Percentiles rank a stretch among this genome's conserved stretches.
These are phyloP conservation scores for Gonocerus acuteangulatus DNA, from an alignment of 2,888 invertebrate genomes.

Conservation along the genomic window DNA sequence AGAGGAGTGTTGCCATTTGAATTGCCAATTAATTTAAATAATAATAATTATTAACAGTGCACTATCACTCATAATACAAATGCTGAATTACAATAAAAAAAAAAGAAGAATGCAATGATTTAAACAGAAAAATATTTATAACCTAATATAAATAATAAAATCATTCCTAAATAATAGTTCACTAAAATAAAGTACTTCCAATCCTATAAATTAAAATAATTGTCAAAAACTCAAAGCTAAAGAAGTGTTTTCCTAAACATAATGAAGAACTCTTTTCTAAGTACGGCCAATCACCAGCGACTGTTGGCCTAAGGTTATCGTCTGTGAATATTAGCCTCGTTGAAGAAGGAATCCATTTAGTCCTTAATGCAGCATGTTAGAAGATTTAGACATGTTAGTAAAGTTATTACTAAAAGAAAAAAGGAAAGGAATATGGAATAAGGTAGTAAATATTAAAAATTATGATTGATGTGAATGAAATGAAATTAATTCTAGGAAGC, in stretches of 20 bases:
- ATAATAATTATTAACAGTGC: neutral
- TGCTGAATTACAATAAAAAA: neutral
- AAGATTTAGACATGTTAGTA: neutral
- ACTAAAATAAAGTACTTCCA: neutral
- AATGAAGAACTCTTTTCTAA: conserved; percentile 1
- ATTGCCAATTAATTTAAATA: neutral
- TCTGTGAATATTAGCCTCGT: neutral
- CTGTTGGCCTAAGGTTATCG: conserved; percentile 6
- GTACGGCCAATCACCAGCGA: neutral
- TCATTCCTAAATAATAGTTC: neutral
- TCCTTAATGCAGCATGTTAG: conserved; percentile 5
- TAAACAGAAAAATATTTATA: neutral
- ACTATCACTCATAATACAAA: no score
- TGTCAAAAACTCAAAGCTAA: neutral
- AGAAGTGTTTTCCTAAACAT: neutral
- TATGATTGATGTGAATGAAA: no score
- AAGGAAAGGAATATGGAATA: neutral
- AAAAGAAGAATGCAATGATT: neutral
- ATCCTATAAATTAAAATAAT: neutral
- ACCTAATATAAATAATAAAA: neutral
- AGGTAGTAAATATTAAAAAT: no score
- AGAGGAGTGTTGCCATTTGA: neutral
- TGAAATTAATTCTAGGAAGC: no score
- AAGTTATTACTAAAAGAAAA: no score
- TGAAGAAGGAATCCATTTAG: conserved; percentile 12